These are phyloP conservation scores for Xanthorhoe spadicearia DNA, from an alignment of 2,888 invertebrate species.

Conservation along the genomic window DNA sequence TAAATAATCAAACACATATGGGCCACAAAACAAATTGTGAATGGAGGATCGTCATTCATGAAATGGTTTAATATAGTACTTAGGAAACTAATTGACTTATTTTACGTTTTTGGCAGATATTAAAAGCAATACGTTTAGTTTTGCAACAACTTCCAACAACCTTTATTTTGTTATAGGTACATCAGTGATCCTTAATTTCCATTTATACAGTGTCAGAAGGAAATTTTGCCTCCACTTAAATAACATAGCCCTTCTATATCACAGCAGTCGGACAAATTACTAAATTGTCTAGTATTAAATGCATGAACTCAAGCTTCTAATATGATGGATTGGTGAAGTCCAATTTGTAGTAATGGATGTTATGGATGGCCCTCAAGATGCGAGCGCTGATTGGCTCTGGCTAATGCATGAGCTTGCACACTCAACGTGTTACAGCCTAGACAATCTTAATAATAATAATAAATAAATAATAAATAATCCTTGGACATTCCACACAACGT, in stretches of 20 bases:
- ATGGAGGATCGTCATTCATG: background rate
- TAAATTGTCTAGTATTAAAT: constrained; percentile 3
- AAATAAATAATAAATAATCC: no score
- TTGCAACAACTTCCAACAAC: background rate
- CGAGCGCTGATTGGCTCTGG: constrained; percentile 14
- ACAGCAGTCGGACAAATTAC: background rate
- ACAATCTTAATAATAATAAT: background rate
- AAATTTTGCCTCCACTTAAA: no score
- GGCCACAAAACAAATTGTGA: background rate
- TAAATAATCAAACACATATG: background rate
- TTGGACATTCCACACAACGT: no score
- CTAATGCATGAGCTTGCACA: constrained; percentile 8
- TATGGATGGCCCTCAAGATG: constrained; percentile 12
- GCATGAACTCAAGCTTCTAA: constrained; percentile 1
- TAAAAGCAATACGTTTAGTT: no score
- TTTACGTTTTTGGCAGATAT: background rate
- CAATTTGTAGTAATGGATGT: constrained; percentile 16
- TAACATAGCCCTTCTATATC: background rate
- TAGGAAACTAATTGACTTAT: background rate
- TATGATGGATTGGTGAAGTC: constrained; percentile 20
- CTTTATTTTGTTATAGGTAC: no score
- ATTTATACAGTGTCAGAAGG: no score
- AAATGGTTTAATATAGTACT: background rate
- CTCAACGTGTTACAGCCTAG: background rate
- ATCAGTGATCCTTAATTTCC: no score